Evolutionary conservation across 2,113 vertebrate genomes (phyloP).

Genomic region (Leptosomus discolor): DNA sequence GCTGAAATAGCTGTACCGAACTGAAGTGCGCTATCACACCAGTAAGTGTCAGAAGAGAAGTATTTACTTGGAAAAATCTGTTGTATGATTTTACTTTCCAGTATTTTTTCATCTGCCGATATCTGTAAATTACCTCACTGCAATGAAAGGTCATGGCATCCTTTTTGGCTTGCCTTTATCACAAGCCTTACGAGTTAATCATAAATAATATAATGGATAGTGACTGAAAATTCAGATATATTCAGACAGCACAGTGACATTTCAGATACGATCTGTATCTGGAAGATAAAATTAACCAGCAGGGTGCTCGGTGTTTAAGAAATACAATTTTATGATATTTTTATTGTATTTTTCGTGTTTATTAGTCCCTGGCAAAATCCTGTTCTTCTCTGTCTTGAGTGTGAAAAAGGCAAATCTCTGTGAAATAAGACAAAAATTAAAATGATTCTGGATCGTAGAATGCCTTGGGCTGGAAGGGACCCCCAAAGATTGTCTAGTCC

Average conservation of each 20-base stretch:
- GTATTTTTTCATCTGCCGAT: not conserved
- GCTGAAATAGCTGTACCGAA: not conserved
- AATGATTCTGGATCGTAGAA: fast-evolving
- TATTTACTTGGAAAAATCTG: not conserved
- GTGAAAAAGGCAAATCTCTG: not conserved
- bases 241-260: not conserved
- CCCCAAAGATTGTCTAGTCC: too few species aligned
- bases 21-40: not conserved
- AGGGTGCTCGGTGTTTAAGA: not conserved
- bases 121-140: not conserved
- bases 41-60: not conserved
- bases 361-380: not conserved
- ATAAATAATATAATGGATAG: not conserved
- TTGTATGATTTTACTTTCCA: not conserved
- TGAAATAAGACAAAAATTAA: not conserved
- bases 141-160: not conserved
- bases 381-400: not conserved
- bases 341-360: not conserved
- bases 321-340: not conserved
- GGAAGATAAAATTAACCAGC: not conserved
- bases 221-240: not conserved
- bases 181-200: not conserved
- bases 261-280: not conserved
- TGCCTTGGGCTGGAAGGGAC: too few species aligned
- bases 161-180: not conserved